Evolutionary conservation across 2,113 vertebrate genomes (phyloP).

Genomic region (Rostratula benghalensis): DNA sequence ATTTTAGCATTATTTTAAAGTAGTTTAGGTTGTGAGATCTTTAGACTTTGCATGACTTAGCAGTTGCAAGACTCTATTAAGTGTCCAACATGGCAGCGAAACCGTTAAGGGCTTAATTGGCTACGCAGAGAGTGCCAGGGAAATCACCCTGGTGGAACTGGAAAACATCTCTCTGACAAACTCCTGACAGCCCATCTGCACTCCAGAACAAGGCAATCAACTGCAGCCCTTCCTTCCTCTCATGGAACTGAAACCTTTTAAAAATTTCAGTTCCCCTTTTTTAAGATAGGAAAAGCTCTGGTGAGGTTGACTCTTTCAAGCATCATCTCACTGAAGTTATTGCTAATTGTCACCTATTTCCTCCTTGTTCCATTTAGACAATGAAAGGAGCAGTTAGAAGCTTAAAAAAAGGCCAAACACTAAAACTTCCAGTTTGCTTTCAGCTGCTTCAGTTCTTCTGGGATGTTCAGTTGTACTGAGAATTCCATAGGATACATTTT

Average conservation of each 20-base stretch:
- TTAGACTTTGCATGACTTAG: background rate
- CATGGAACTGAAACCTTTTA: rapidly evolving
- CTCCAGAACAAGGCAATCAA: background rate
- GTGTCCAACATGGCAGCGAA: background rate
- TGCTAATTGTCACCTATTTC: background rate
- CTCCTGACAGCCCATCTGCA: background rate
- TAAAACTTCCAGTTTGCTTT: background rate
- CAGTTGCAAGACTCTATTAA: background rate
- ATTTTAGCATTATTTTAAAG: background rate
- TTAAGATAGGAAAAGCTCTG: background rate
- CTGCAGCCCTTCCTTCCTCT: background rate
- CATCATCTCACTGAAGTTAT: background rate
- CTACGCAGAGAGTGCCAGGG: background rate
- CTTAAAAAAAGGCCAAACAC: background rate
- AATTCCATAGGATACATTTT: rapidly evolving
- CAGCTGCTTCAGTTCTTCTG: background rate
- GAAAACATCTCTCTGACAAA: background rate
- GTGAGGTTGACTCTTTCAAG: background rate
- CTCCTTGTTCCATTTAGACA: background rate
- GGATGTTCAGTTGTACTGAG: background rate
- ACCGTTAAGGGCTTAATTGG: background rate
- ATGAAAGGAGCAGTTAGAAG: background rate
- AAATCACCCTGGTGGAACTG: background rate
- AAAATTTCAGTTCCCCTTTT: background rate
- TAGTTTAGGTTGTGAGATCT: background rate